phyloP scores from a whole-genome alignment of 2,888 invertebrate species.

The Cephus pulcher region DNA sequence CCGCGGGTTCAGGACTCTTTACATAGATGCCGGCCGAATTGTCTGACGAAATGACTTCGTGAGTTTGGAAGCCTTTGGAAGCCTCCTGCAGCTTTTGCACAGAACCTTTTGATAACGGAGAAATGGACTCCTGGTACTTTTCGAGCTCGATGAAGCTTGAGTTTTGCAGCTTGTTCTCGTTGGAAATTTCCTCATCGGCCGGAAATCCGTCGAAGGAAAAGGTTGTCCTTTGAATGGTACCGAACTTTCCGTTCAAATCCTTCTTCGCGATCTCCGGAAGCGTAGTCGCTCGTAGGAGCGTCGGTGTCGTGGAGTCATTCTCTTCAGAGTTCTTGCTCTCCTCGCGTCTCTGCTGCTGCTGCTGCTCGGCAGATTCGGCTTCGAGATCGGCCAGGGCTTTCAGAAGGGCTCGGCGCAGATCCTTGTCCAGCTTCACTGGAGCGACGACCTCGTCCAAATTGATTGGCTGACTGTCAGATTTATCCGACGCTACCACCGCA shows the following conservation, averaged over 20 bases:
- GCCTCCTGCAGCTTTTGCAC: not conserved
- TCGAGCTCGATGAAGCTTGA: constrained; percentile 55
- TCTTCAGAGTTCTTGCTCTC: constrained; percentile 27
- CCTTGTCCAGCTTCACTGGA: constrained; percentile 77
- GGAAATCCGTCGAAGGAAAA: constrained; percentile 41
- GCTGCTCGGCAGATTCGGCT: constrained; percentile 70
- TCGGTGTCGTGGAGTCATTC: constrained; percentile 3
- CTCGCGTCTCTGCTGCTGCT: constrained; percentile 28
- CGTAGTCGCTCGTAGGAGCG: constrained; percentile 2
- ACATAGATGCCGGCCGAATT: constrained; percentile 38
- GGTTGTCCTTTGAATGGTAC: not conserved
- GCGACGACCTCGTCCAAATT: constrained; percentile 43
- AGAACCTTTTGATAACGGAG: constrained; percentile 10
- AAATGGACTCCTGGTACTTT: constrained; percentile 37
- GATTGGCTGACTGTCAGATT: constrained; percentile 31
- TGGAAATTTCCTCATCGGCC: constrained; percentile 50
- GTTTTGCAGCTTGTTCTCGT: constrained; percentile 62
- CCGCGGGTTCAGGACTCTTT: constrained; percentile 33
- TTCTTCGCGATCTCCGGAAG: constrained; percentile 12
- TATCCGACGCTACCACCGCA: constrained; percentile 31
- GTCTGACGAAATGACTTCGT: constrained; percentile 37
- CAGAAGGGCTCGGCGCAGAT: constrained; percentile 79
- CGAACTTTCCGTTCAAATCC: constrained; percentile 6
- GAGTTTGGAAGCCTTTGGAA: constrained; percentile 39
- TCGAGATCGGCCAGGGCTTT: constrained; percentile 83